These are phyloP conservation scores for Phaenicophaeus curvirostris DNA, from an alignment of 2,797 vertebrate species.

Conservation along the genomic window DNA sequence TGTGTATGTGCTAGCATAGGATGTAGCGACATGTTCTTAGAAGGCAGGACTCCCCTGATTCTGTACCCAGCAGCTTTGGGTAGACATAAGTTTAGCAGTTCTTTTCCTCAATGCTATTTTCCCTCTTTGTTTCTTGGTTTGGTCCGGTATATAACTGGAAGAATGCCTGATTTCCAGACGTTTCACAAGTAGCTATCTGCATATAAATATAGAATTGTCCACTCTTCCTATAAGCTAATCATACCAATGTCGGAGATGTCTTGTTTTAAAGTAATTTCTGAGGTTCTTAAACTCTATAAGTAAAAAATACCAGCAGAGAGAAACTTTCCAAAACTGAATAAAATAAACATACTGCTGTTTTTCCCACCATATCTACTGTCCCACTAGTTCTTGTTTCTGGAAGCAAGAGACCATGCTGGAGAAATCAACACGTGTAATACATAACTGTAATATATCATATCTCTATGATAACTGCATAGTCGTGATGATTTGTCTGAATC, in stretches of 20 bases:
- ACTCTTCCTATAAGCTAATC: not conserved
- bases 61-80: not conserved
- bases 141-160: not conserved
- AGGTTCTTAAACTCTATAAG: not conserved
- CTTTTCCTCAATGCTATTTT: not conserved
- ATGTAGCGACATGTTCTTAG: not conserved
- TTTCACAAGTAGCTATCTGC: not conserved
- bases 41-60: not conserved
- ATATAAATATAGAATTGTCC: not conserved
- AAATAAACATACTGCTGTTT: not conserved
- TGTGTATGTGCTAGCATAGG: not conserved
- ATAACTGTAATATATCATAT: not conserved
- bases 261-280: not conserved
- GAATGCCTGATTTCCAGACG: not conserved
- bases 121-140: not conserved
- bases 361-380: not conserved
- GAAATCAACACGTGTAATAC: not conserved
- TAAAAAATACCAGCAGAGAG: not conserved
- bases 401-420: not conserved
- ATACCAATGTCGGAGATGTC: not conserved
- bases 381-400: not conserved
- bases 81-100: not conserved
- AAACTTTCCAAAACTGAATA: not conserved
- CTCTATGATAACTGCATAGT: not conserved
- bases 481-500: accelerated